Conservation (phyloP, 1,140 invertebrate species). For the Zaprionus ornatus region DNA sequence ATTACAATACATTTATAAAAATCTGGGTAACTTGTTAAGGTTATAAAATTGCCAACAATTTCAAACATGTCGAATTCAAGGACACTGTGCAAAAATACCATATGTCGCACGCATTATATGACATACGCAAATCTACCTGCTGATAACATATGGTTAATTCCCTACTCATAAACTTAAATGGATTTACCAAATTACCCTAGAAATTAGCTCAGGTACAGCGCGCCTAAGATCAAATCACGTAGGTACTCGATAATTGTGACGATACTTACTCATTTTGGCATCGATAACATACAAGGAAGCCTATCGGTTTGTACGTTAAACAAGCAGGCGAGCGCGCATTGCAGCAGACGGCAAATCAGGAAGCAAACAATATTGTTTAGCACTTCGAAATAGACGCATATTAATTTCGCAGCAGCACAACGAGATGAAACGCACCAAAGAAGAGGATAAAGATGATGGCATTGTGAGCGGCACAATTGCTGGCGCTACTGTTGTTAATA, state of each 20-base stretch:
- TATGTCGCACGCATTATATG: background rate
- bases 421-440: constrained; percentile 57
- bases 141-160: background rate
- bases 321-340: constrained; percentile 46
- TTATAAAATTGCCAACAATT: too few relatives aligned
- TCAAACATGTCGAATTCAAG: background rate
- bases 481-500: background rate
- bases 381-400: constrained; percentile 7
- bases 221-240: background rate
- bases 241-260: background rate
- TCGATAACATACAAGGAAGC: constrained; percentile 26
- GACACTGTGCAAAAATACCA: background rate
- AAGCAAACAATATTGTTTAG: constrained; percentile 51
- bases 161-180: background rate
- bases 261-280: constrained; percentile 22
- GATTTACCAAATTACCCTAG: background rate
- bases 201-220: background rate
- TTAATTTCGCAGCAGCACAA: background rate
- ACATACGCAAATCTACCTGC: background rate
- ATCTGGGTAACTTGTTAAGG: too few relatives aligned
- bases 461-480: background rate
- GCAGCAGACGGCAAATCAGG: constrained; percentile 15
- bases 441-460: constrained; percentile 54
- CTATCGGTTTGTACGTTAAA: constrained; percentile 46
- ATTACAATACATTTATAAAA: too few relatives aligned